Percentiles rank a stretch among this genome's conserved stretches.
phyloP scores from a whole-genome alignment of 64 coral and sea anemone genomes.

The Hydrozoanthus tunicans region DNA sequence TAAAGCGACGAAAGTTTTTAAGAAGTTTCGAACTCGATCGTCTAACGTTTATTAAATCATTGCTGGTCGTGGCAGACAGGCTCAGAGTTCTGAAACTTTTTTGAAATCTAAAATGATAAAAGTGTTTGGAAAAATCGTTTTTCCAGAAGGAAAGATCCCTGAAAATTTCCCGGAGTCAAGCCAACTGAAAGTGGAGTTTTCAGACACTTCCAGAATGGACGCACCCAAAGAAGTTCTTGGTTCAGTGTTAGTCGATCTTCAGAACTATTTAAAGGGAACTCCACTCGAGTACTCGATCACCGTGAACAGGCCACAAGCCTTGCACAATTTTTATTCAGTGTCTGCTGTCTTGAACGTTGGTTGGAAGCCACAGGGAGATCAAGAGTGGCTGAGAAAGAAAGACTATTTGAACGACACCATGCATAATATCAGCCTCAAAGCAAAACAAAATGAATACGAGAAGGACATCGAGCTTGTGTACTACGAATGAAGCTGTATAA shows the following conservation, averaged over 20 bases:
- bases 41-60: no score
- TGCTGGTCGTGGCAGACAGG: no score
- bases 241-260: constrained; percentile 45
- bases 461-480: constrained; percentile 58
- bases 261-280: constrained; percentile 30
- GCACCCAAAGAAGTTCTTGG: constrained; percentile 30
- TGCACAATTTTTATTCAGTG: constrained; percentile 64
- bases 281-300: constrained; percentile 61
- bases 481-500: neutral
- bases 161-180: constrained; percentile 55
- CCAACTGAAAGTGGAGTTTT: constrained; percentile 66
- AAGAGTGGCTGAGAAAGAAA: constrained; percentile 59
- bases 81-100: neutral
- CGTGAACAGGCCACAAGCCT: constrained; percentile 30
- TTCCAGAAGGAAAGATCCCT: constrained; percentile 35
- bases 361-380: constrained; percentile 51
- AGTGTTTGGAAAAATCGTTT: constrained; percentile 67
- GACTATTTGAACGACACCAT: constrained; percentile 76
- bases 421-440: constrained; percentile 27
- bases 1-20: no score
- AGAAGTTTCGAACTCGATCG: no score
- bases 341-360: constrained; percentile 82
- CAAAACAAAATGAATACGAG: constrained; percentile 34
- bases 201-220: constrained; percentile 60
- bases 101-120: constrained; percentile 26